phyloP scores from a whole-genome alignment of 1,140 invertebrate genomes.

The Mizuhopecten yessoensis region DNA sequence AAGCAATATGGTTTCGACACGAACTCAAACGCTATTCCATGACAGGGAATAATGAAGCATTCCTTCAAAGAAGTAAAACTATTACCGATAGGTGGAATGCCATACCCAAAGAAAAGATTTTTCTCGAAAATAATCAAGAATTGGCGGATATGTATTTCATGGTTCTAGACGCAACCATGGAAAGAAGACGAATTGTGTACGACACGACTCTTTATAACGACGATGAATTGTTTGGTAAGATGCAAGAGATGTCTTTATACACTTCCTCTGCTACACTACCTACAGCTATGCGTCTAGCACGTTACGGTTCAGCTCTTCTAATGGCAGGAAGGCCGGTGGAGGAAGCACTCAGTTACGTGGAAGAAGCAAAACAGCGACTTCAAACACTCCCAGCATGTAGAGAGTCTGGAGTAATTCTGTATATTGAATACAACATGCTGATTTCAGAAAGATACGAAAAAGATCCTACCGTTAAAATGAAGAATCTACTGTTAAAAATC shows the following conservation, averaged over 20 bases:
- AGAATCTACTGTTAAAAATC: not conserved
- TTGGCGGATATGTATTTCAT: constrained; percentile 56
- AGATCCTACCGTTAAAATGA: not conserved
- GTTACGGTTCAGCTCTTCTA: constrained; percentile 42
- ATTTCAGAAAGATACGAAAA: constrained; percentile 42
- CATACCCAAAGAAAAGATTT: not conserved
- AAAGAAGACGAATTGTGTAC: constrained; percentile 44
- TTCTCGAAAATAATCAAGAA: not conserved
- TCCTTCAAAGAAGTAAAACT: not conserved
- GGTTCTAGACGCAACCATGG: constrained; percentile 46
- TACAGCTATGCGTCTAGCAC: constrained; percentile 48
- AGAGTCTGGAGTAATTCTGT: constrained; percentile 49
- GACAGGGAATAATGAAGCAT: not conserved
- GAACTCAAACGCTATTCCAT: not conserved
- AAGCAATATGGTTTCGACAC: not conserved
- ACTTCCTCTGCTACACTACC: constrained; percentile 45
- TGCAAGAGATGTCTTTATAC: not conserved
- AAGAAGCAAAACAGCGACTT: constrained; percentile 43
- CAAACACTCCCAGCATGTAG: constrained; percentile 45
- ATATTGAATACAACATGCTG: constrained; percentile 52
- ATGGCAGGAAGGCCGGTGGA: constrained; percentile 42
- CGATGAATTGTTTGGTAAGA: constrained; percentile 38
- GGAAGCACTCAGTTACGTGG: constrained; percentile 43
- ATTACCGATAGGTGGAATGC: not conserved
- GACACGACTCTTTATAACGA: constrained; percentile 38